Conservation (phyloP, 1,140 invertebrate species). For the Apis mellifera region Amel_HAv3.1 CM009936.2:3819501-3820000, state of each 20-base stretch:
- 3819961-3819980: background rate
- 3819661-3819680: background rate
- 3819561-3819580: background rate
- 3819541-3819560: slow-evolving; percentile 13
- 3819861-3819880: background rate
- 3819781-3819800: background rate
- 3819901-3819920: background rate
- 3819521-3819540: background rate
- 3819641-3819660: too few relatives aligned
- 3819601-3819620: background rate
- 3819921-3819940: background rate
- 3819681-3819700: background rate
- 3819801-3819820: slow-evolving; percentile 12
- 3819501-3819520: background rate
- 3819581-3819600: slow-evolving; percentile 1
- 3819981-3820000: background rate
- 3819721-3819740: background rate
- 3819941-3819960: background rate
- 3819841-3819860: slow-evolving; percentile 7
- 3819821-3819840: slow-evolving; percentile 30
- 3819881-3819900: background rate
- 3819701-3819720: background rate
- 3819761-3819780: background rate
- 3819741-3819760: background rate
- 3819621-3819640: background rate